Evolutionary conservation across 2,113 vertebrate species (phyloP).

Genomic region (Salminus brasiliensis): DNA sequence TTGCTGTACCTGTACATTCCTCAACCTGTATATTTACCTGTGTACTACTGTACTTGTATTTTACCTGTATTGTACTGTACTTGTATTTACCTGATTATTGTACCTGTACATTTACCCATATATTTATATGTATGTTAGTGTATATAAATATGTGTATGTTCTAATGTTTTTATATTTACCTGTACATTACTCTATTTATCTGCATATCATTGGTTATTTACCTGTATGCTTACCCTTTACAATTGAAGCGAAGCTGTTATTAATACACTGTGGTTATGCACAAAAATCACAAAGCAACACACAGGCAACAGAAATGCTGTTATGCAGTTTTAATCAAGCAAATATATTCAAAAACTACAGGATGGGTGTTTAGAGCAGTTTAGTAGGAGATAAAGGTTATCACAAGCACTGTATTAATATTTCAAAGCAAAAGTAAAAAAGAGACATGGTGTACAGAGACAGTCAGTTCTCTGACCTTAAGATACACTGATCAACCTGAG

Average conservation of each 20-base stretch:
- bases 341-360: slow-evolving; percentile 64
- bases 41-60: not conserved
- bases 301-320: slow-evolving; percentile 53
- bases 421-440: slow-evolving; percentile 52
- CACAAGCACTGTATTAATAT: slow-evolving; percentile 49
- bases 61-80: not conserved
- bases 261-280: not conserved
- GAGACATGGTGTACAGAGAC: slow-evolving; percentile 37
- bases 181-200: no score
- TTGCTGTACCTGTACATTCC: not conserved
- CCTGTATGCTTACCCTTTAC: no score
- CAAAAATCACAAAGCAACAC: slow-evolving; percentile 10
- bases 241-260: not conserved
- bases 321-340: slow-evolving; percentile 78
- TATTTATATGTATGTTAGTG: not conserved
- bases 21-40: not conserved
- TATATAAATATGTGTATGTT: not conserved
- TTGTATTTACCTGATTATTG: no score
- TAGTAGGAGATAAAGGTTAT: slow-evolving; percentile 56
- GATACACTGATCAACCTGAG: slow-evolving; percentile 32
- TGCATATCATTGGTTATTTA: no score
- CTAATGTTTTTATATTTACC: no score
- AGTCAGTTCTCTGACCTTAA: not conserved
- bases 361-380: slow-evolving; percentile 57
- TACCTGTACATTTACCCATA: no score